These are phyloP conservation scores for Pyxicephalus adspersus DNA, from an alignment of 2,113 vertebrate genomes.

Conservation along the genomic window DNA sequence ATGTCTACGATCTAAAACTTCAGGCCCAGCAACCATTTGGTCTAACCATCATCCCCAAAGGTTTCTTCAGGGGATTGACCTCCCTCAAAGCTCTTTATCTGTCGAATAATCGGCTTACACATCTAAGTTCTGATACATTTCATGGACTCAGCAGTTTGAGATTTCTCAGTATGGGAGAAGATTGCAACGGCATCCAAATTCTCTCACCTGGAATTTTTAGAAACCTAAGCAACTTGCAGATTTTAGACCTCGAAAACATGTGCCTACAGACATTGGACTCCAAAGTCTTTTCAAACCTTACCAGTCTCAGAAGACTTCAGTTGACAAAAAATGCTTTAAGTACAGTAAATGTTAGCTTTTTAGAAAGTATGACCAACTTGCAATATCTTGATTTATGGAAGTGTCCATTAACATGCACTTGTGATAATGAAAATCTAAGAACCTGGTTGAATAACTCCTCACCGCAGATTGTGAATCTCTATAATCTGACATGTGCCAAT, in stretches of 20 bases:
- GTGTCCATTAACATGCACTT: conserved; percentile 78
- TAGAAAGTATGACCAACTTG: conserved; percentile 70
- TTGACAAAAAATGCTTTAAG: conserved; percentile 79
- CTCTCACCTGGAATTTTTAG: conserved; percentile 78
- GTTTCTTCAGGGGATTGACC: conserved; percentile 59
- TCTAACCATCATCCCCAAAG: conserved; percentile 57
- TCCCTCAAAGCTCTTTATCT: conserved; percentile 68
- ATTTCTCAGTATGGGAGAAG: conserved; percentile 72
- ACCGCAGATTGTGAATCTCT: conserved; percentile 78
- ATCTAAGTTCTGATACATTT: conserved; percentile 70
- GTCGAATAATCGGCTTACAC: conserved; percentile 69
- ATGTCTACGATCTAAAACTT: conserved; percentile 62
- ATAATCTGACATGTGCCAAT: conserved; percentile 63
- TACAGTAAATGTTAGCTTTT: conserved; percentile 63
- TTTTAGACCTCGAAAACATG: conserved; percentile 74
- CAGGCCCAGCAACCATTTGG: conserved; percentile 59
- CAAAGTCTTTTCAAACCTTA: conserved; percentile 81
- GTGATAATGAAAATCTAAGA: conserved; percentile 67
- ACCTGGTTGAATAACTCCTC: conserved; percentile 55
- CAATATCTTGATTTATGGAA: conserved; percentile 79
- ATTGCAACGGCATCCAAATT: conserved; percentile 65
- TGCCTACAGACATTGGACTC: conserved; percentile 72
- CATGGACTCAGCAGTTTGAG: conserved; percentile 74
- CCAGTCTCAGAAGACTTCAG: conserved; percentile 63
- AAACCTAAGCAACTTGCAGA: conserved; percentile 72